Base-by-base conservation (phyloP, 1,140 invertebrate species). In the Anadara kagoshimensis region DNA sequence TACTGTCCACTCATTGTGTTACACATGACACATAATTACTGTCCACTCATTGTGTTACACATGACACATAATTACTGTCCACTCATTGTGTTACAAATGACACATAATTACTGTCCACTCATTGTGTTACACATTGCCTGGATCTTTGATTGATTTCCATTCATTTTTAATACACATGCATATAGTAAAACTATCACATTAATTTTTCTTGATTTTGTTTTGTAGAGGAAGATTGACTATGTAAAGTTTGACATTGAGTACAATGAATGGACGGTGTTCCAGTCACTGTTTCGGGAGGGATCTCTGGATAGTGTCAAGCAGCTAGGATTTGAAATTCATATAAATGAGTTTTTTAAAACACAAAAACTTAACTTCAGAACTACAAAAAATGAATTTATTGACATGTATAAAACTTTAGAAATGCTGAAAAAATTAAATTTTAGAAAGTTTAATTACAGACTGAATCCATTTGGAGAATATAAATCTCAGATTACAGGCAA, bases 171-270 rank as follows among this genome's bases (percentile, higher is more conserved):
- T 36, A 3, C 29, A 36, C 29, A 3, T 36, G 29, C 29, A 36
- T 2, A 49, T 49, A 49, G 47, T 47, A 49, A 49, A 49, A 1
- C 3, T 49, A 49, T 4, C 47, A 2, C 14, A 2, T 49, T 49
- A 4, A 14, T 2, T 49, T 49, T 1, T 10, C 10, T 2, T 49
- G 1, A 4, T 49, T 66, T 57, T 53, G 16, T 64, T 20, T 76
- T 73, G 0, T 63, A 80, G 79, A 73, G 61, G 24, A 18, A 69
- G 2, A 78, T 82, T 54, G 79, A 82, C 59, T 84, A 84, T 63
- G 26, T 84, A 11, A 84, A 84, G 57, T 81, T 82, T 66, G 82
- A 84, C 63, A 77, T 84, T 29, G 82, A 84, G 53, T 82, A 75
- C 47, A 70, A 43, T 2, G 82, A 84, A 72, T 84, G 82, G 82